Base-by-base conservation (phyloP, 2,888 invertebrate genomes). In the Agonopterix subpropinquella region DNA sequence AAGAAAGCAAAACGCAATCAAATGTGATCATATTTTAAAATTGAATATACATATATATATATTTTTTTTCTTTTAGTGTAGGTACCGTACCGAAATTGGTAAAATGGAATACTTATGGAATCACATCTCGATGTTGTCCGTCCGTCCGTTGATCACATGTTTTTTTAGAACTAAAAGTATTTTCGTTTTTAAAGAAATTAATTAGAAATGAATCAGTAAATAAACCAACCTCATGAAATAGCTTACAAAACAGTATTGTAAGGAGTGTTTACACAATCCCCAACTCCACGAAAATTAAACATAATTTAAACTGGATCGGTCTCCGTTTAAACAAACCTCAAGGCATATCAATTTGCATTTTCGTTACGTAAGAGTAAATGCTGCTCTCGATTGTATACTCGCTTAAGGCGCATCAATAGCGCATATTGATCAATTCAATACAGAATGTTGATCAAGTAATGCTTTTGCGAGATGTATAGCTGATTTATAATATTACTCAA, bases 401-500 rank as follows among this genome's bases (percentile, higher is more conserved):
- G 42, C 41, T 43, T 39, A 36, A 11, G 48, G 47, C 41, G 48
- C 49, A 51, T 53, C 53, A 44, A 48, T 41, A 44, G 36, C 47
- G 36, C 37, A 47, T 50, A 47, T 48, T 45, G 35, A 48, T 43
- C 10, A 44, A 44, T n/a, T 13, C 41, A 49, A 47, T 49, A 42
- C 41, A 47, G 41, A 41, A 36, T 47, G 2, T 39, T 39, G n/a
- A 9, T 39, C 39, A 39, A 11, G 10, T 39, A 39, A 39, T 39
- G 39, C n/a, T n/a, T 39, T 11, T 11, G 9, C 41, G 11, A 47
- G 18, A 47, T 47, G 37, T 15, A 18, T 35, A 28, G 13, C 18
- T 35, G 39, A 50, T 47, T 47, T 50, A 41, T 51, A 48, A 45
- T 41, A 45, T 51, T 51, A 51, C 48, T 45, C 42, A 47, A 51